Conservation (phyloP, 2,797 vertebrate species). For the Dermochelys coriacea region DNA sequence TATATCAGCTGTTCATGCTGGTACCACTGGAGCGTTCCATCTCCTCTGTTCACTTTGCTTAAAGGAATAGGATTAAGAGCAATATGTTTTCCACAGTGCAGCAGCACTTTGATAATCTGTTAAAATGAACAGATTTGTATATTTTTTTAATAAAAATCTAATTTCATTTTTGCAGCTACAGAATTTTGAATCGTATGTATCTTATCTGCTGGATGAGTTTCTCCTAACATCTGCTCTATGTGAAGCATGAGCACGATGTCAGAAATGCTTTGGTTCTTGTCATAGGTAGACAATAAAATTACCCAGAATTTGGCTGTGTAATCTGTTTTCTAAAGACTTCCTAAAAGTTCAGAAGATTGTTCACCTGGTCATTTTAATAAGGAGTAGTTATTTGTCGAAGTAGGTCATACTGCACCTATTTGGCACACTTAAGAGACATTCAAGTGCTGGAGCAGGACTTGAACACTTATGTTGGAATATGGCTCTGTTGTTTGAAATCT, state of each 20-base stretch:
- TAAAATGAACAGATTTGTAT: background rate
- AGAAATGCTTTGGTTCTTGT: constrained; percentile 39
- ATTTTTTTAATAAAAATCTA: background rate
- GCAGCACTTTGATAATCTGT: background rate
- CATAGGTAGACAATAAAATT: background rate
- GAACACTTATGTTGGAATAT: background rate
- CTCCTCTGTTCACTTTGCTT: background rate
- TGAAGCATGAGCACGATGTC: background rate
- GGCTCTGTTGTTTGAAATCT: background rate
- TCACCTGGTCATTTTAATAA: background rate
- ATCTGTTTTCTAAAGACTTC: background rate
- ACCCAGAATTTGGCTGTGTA: background rate
- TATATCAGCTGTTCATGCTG: background rate
- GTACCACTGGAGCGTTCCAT: background rate
- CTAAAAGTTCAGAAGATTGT: background rate
- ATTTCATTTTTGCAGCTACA: background rate
- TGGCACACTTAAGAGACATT: background rate
- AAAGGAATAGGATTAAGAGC: background rate
- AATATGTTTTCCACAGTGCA: background rate
- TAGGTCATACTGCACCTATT: rapidly evolving
- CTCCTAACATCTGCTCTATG: background rate
- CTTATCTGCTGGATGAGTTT: background rate
- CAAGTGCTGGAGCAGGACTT: background rate
- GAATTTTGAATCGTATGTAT: background rate
- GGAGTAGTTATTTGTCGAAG: background rate